Conservation (phyloP, 2,113 vertebrate genomes). For the Gracilinanus agilis region DNA sequence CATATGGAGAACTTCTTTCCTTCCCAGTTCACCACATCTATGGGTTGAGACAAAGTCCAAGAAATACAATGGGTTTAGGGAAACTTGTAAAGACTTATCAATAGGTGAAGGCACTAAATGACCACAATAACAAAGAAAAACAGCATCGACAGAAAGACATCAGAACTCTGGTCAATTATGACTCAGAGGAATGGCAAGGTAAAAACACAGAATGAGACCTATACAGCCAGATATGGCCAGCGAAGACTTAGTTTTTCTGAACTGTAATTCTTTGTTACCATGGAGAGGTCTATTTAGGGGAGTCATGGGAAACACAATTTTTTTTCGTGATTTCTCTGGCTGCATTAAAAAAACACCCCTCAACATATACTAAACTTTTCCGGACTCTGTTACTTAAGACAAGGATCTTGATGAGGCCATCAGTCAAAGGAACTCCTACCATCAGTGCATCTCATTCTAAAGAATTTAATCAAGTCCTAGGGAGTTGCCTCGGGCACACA, state of each 20-base stretch:
- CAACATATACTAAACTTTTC: neutral
- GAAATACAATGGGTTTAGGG: neutral
- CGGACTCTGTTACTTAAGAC: too few relatives aligned
- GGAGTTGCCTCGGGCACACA: too few relatives aligned
- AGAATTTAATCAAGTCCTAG: too few relatives aligned
- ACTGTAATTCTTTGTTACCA: neutral
- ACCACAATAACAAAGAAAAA: neutral
- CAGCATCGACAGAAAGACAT: neutral
- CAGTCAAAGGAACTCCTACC: too few relatives aligned
- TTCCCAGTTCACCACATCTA: neutral
- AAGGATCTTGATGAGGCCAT: too few relatives aligned
- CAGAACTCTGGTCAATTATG: neutral
- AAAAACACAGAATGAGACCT: neutral
- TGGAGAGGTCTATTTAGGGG: neutral
- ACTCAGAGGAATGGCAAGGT: neutral
- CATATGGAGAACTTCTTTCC: neutral
- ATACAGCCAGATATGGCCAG: neutral
- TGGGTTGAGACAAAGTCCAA: neutral
- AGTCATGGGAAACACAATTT: neutral
- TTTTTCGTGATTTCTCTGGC: neutral
- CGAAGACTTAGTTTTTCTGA: neutral
- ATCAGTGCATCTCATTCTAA: too few relatives aligned
- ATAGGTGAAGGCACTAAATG: neutral
- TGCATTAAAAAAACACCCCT: neutral
- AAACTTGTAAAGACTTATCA: neutral